Conservation (phyloP, 2,797 vertebrate genomes). For the Coendou prehensilis region DNA sequence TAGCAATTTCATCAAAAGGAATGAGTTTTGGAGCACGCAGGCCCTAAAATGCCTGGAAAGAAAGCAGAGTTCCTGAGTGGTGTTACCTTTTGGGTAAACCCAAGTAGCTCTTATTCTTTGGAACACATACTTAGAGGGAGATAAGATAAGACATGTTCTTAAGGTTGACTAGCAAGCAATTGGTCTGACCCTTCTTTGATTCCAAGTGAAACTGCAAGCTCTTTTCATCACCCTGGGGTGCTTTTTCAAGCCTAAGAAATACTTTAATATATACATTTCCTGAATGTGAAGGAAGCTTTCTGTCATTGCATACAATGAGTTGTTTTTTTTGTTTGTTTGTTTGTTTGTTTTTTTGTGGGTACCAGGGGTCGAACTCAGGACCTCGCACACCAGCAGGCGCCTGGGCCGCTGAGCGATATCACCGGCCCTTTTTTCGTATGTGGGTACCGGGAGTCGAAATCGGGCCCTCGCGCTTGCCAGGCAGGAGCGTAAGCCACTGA, state of each 20-base stretch:
- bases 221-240: neutral
- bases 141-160: neutral
- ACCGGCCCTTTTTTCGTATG: too few relatives aligned
- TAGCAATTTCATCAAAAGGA: conserved; percentile 18
- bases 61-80: neutral
- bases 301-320: neutral
- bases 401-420: too few relatives aligned
- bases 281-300: neutral
- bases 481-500: too few relatives aligned
- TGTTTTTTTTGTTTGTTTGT: neutral
- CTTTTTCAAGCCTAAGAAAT: neutral
- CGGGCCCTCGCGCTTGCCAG: too few relatives aligned
- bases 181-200: neutral
- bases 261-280: neutral
- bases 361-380: too few relatives aligned
- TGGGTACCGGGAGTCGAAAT: too few relatives aligned
- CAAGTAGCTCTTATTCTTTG: neutral
- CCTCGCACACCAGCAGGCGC: too few relatives aligned
- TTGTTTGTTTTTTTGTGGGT: too few relatives aligned
- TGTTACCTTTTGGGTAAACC: neutral
- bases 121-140: neutral
- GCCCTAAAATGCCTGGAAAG: neutral
- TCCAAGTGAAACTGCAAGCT: neutral
- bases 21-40: neutral
- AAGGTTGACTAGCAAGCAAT: neutral